Percentiles rank a stretch among this genome's conserved stretches.
phyloP scores from a whole-genome alignment of 2,797 vertebrate genomes.

The Tamandua tetradactyla region DNA sequence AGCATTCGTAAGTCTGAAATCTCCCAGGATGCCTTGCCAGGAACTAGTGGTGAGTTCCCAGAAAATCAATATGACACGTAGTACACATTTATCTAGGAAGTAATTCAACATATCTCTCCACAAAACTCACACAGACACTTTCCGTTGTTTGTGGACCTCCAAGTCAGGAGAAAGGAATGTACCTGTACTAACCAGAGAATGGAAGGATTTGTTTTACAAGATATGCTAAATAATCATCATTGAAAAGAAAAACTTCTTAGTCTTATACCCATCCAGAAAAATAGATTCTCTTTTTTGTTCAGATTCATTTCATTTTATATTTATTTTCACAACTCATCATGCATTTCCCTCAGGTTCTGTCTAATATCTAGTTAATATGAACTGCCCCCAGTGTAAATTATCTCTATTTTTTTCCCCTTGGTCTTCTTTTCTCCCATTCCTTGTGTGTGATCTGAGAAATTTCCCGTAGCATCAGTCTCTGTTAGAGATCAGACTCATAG shows the following conservation, averaged over 20 bases:
- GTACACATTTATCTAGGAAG: conserved; percentile 40
- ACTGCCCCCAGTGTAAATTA: conserved; percentile 27
- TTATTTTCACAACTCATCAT: conserved; percentile 12
- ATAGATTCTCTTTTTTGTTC: conserved; percentile 37
- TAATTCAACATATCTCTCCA: conserved; percentile 48
- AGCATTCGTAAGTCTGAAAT: conserved; percentile 47
- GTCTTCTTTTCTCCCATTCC: neutral
- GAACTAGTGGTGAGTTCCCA: conserved; percentile 50
- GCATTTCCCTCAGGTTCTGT: conserved; percentile 30
- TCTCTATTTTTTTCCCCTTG: neutral
- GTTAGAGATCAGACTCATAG: neutral
- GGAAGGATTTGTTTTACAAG: conserved; percentile 64
- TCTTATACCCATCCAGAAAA: conserved; percentile 40
- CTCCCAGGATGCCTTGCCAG: conserved; percentile 58
- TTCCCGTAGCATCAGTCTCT: neutral
- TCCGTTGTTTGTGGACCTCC: neutral
- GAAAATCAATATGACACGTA: conserved; percentile 59
- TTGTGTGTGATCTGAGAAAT: neutral
- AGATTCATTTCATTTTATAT: neutral
- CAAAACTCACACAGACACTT: neutral
- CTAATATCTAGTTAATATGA: conserved; percentile 52
- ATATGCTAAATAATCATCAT: conserved; percentile 46
- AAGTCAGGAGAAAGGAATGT: neutral
- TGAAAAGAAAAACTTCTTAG: neutral
- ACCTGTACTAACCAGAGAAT: conserved; percentile 32